phyloP scores from a whole-genome alignment of 2,888 invertebrate genomes.

The Leucophenga montana region DNA sequence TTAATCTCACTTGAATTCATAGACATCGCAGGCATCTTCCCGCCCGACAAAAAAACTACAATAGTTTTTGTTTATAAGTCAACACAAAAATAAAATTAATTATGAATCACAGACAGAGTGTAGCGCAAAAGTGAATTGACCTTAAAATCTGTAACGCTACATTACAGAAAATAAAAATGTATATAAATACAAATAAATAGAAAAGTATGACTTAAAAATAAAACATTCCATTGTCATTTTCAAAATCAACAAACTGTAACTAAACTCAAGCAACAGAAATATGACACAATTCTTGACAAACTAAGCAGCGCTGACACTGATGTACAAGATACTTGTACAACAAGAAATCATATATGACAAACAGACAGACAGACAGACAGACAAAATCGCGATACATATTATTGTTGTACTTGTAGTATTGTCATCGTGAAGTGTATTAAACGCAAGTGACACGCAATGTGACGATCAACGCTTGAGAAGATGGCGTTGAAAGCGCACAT shows the following conservation, averaged over 20 bases:
- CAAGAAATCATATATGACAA: conserved; percentile 26
- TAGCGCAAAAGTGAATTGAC: conserved; percentile 35
- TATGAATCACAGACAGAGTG: conserved; percentile 17
- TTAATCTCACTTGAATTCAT: too few relatives aligned
- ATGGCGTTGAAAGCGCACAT: conserved; percentile 17
- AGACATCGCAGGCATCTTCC: too few relatives aligned
- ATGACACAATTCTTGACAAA: conserved; percentile 27
- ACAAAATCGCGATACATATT: conserved; percentile 8
- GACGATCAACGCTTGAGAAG: conserved; percentile 37
- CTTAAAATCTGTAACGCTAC: conserved; percentile 22
- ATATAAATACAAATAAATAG: background rate
- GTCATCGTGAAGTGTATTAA: conserved; percentile 22
- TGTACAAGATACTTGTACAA: too few relatives aligned
- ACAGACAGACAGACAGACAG: conserved; percentile 17
- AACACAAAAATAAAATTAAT: conserved; percentile 2
- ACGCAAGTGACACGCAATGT: conserved; percentile 49
- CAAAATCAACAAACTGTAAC: conserved; percentile 70
- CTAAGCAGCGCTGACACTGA: too few relatives aligned
- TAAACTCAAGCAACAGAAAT: conserved; percentile 44
- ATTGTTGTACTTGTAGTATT: conserved; percentile 10
- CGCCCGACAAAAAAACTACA: background rate
- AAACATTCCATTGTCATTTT: conserved; percentile 63
- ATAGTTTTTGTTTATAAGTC: too few relatives aligned
- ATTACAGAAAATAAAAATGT: background rate
- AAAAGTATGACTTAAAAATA: background rate